Conservation (phyloP, 2,113 vertebrate species). For the Camelus dromedarius region DNA sequence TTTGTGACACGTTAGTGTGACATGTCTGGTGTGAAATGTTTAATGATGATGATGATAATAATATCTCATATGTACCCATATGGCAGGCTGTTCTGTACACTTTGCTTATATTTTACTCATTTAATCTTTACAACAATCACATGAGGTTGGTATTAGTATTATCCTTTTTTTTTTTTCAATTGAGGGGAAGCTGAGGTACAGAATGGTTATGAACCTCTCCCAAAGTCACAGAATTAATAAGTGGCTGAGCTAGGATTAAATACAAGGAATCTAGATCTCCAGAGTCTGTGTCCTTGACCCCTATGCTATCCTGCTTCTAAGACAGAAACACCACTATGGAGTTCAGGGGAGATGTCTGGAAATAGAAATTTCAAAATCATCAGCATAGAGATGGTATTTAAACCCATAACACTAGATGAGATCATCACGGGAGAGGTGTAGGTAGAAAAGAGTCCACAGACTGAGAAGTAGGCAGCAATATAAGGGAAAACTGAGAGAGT, state of each 20-base stretch:
- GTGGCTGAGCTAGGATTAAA: conserved; percentile 22
- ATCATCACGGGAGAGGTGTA: background rate
- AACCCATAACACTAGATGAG: conserved; percentile 13
- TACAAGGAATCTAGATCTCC: background rate
- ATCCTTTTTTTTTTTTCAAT: background rate
- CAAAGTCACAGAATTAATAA: conserved; percentile 13
- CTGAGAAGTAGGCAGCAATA: background rate
- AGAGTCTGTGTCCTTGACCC: background rate
- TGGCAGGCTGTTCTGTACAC: background rate
- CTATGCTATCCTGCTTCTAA: background rate
- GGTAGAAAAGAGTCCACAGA: background rate
- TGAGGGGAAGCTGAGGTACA: background rate
- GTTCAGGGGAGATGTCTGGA: background rate
- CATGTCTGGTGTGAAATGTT: background rate
- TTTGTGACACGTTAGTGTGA: background rate
- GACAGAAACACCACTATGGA: background rate
- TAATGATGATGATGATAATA: background rate
- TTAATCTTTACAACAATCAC: conserved; percentile 30
- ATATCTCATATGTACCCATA: background rate
- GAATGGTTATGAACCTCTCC: background rate
- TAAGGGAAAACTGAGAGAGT: background rate
- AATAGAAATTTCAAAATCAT: conserved; percentile 37
- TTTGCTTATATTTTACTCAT: conserved; percentile 47
- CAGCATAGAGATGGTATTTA: conserved; percentile 15
- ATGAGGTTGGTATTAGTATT: background rate